Base-by-base conservation (phyloP, 2,888 invertebrate genomes). In the Eulithis testata region DNA sequence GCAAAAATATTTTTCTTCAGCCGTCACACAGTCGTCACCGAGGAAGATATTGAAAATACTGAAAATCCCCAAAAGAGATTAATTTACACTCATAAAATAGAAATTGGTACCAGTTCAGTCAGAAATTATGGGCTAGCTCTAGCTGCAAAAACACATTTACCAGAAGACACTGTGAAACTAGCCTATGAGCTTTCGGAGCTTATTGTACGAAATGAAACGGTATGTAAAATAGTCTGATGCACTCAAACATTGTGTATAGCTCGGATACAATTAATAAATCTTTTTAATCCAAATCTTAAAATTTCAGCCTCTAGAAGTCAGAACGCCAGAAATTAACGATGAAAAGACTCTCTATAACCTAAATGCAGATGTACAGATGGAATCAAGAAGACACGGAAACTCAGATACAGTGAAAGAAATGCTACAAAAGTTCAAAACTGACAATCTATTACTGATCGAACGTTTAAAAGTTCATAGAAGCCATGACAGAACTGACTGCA, bases 61-160 rank as follows among this genome's bases (percentile, higher is more conserved):
- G 80, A 84, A 47, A 76, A 75, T 50, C 72, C 71, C 3, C 75
- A 86, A 11, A 84, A 81, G 49, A 87, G 90, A 71, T 85, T 96
- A 36, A 80, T 94, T n/a, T 96, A 95, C 75, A 94, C 95, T 31
- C 95, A 96, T 75, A 94, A 92, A 75, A 80, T 96, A 37, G 90
- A 93, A 63, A 84, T 88, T 0, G 97, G 96, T 5, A 85, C 60
- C 50, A 63, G 58, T 37, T 63, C 57, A 11, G 53, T 54, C 12
- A 53, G 94, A 70, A 89, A 94, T 67, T 97, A 97, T 76, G 97
- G 96, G 0, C 85, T 96, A 37, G 90, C 94, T 36, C 83, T 96
- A 56, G 95, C 96, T 1, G 88, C 94, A 66, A 94, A 93, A 72
- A 94, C 94, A 0, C 93, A 94, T 69, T 89, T 96, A 75, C 95